Evolutionary conservation across 2,888 invertebrate genomes (phyloP), one percentile per base, ranked within the genome.

Genomic region (Eutolmus rufibarbis): DNA sequence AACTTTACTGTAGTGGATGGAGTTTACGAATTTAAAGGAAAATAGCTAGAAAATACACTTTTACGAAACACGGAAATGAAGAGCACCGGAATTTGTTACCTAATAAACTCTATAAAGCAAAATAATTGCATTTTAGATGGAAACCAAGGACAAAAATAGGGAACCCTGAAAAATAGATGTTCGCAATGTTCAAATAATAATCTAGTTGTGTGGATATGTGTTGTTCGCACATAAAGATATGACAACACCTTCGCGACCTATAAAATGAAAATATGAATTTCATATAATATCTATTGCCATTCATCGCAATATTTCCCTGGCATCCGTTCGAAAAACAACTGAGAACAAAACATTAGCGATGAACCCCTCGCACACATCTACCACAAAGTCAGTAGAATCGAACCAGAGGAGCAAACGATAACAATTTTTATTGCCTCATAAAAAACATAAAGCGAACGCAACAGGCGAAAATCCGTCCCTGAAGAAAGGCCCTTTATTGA

Each of bases 341-440:
- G 66, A 43, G 43, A 78, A 37, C 76, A 76, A 76, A 76, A 31
- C 34, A 78, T 78, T 40, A 78, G 46, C 37, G 23, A 34, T 40
- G 78, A 43, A 12, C 37, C 78, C 43, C 16, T 4, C 78, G 23
- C 40, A 37, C 78, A 43, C 78, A 78, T 78, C 23, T 40, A 43
- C 78, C 78, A 40, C 78, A 40, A 78, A 78, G 78, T 78, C 78
- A 43, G 43, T 78, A 23, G 37, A 78, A 78, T 40, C 40, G 40
- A 78, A 43, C 43, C 43, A 66, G 66, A 81, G 56, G 23, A 81
- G 81, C 81, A 81, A 81, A 81, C 81, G 81, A 81, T 81, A 81
- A 81, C 81, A 81, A 56, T 81, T 81, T 81, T 81, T 81, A 81
- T 81, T 81, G 81, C 81, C 81, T 81, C 81, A 19, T 81, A 81